phyloP scores from a whole-genome alignment of 2,113 vertebrate genomes.

The Nymphicus hollandicus region DNA sequence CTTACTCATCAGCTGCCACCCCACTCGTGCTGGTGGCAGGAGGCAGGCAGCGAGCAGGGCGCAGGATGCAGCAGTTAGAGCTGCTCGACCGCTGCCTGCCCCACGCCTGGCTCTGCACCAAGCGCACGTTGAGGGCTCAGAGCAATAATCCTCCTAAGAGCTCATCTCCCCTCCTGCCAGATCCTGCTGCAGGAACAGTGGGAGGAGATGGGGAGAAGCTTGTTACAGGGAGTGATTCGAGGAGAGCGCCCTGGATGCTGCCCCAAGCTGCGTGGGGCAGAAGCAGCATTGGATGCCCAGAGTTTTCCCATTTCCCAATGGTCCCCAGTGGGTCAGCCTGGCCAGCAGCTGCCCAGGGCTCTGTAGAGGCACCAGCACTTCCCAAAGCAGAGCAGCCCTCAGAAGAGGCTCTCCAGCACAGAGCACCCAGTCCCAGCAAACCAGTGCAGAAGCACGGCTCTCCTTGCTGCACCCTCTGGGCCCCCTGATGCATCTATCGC shows the following conservation, averaged over 20 bases:
- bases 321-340: neutral
- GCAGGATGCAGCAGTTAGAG: neutral
- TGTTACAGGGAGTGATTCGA: neutral
- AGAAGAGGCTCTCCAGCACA: neutral
- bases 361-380: neutral
- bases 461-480: neutral
- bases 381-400: neutral
- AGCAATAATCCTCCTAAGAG: conserved; percentile 53
- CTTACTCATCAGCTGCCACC: neutral
- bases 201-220: neutral
- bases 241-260: neutral
- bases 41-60: neutral
- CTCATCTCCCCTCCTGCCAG: conserved; percentile 19
- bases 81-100: conserved; percentile 7
- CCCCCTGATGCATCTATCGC: fast-evolving
- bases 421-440: neutral
- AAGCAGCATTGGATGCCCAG: neutral
- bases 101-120: neutral
- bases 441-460: fast-evolving
- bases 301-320: neutral
- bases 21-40: neutral
- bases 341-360: neutral
- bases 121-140: neutral
- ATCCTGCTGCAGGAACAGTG: neutral
- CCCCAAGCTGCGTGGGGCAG: fast-evolving